Evolutionary conservation across 2,113 vertebrate species (phyloP), one percentile per base, ranked within the genome.

Genomic region (Mionectes macconnelli): DNA sequence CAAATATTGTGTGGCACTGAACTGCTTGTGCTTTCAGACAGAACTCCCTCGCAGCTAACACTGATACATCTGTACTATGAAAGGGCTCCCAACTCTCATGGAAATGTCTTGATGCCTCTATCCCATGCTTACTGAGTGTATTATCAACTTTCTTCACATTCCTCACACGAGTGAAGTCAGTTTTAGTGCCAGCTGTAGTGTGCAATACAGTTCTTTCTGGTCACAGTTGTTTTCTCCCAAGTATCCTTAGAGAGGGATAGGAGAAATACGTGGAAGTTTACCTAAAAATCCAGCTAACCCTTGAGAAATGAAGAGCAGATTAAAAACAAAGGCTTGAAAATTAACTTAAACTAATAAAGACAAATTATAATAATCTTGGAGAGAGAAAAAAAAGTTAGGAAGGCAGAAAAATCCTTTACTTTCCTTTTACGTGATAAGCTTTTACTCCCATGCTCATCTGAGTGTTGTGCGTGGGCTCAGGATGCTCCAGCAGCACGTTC

Each of bases 401-500:
- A 68, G n/a, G 12, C 1, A 1, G 18, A 4, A 47, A 69, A 90
- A 50, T 15, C 27, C 5, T 24, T 69, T 56, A 3, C 40, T 73
- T 59, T 77, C 23, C 13, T 67, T 72, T 7, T 4, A 69, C 24
- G 7, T 42, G 37, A 8, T 33, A 30, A 30, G 2, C 25, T 33
- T 35, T 37, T 33, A 5, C 13, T 10, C 6, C 0, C 0, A 1
- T 33, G 19, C 6, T 13, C 8, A 3, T 44, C 44, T 1, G 4
- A 24, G 40, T 4, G 18, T 8, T 7, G 23, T 5, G 25, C 12
- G 40, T 3, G 22, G 9, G 21, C 30, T 2, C 6, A 24, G 55
- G 28, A 14, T 1, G 8, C n/a, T 45, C 12, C 25, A 5, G 85
- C 55, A 45, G 47, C 47, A 84, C 37, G 2, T 22, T 84, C 84